These are phyloP conservation scores for Abramis brama DNA, from an alignment of 2,113 vertebrate genomes.

Conservation along the genomic window DNA sequence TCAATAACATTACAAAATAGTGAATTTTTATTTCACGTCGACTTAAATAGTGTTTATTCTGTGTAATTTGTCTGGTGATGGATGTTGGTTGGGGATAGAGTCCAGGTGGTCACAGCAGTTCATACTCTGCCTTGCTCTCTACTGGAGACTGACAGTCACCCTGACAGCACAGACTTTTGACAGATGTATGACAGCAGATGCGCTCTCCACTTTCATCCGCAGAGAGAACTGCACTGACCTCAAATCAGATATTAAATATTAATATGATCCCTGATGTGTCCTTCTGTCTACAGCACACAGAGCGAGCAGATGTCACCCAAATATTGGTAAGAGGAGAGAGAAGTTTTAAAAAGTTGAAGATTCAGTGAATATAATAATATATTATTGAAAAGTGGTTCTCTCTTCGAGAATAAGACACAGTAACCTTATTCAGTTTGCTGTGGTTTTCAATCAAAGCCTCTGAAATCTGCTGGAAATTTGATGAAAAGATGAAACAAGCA, in stretches of 20 bases:
- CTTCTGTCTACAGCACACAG: slow-evolving; percentile 42
- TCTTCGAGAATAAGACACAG: not conserved
- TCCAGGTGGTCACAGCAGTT: slow-evolving; percentile 11
- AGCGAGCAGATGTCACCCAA: slow-evolving; percentile 57
- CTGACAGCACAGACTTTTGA: slow-evolving; percentile 31
- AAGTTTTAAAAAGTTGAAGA: slow-evolving; percentile 1
- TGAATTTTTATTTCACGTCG: too few species aligned
- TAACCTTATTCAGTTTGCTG: not conserved
- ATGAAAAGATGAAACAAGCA: too few species aligned
- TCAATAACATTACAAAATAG: too few species aligned
- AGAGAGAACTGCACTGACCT: slow-evolving; percentile 36
- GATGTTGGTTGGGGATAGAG: slow-evolving; percentile 2
- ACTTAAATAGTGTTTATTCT: not conserved
- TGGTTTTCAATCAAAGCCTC: too few species aligned
- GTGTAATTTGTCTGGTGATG: slow-evolving; percentile 24
- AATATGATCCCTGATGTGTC: slow-evolving; percentile 49
- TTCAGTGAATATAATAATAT: not conserved
- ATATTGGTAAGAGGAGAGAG: not conserved
- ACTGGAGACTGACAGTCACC: slow-evolving; percentile 38
- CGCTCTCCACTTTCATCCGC: slow-evolving; percentile 34
- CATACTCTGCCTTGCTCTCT: not conserved
- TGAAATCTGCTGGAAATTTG: too few species aligned
- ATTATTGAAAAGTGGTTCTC: not conserved
- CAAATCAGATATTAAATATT: slow-evolving; percentile 64
- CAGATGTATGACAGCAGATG: slow-evolving; percentile 39